These are phyloP conservation scores for Threskiornis aethiopicus DNA, from an alignment of 2,797 vertebrate genomes.

Conservation along the genomic window DNA sequence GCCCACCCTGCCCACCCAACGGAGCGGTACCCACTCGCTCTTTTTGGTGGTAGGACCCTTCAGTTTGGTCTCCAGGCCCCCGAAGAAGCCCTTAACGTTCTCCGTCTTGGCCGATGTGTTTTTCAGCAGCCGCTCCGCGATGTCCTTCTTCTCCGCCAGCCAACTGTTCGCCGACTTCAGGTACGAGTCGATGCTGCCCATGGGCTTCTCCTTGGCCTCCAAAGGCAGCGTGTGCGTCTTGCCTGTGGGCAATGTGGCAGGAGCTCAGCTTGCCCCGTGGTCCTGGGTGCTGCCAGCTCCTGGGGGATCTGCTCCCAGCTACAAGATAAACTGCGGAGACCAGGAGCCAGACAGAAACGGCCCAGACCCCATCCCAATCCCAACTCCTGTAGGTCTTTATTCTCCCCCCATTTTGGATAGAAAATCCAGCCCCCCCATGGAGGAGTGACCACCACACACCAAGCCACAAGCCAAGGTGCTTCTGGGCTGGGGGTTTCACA, in stretches of 20 bases:
- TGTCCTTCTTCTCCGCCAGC: constrained; percentile 91
- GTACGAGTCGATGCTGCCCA: constrained; percentile 84
- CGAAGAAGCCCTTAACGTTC: constrained; percentile 90
- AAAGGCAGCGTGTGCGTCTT: constrained; percentile 80
- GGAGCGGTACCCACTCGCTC: constrained; percentile 79
- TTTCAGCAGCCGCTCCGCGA: constrained; percentile 89
- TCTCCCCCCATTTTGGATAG: background rate
- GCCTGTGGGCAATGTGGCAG: constrained; percentile 66
- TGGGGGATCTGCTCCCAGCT: background rate
- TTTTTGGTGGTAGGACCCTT: constrained; percentile 80
- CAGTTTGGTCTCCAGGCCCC: constrained; percentile 91
- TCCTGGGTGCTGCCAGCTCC: background rate
- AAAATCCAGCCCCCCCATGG: fast-evolving
- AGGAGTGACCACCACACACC: background rate
- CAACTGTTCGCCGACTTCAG: constrained; percentile 91
- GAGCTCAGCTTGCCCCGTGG: fast-evolving
- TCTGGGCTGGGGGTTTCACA: background rate
- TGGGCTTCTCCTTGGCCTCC: constrained; percentile 82
- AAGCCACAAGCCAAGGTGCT: background rate
- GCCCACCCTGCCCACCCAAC: background rate
- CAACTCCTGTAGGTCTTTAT: background rate
- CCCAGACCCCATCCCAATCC: background rate
- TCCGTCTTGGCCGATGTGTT: constrained; percentile 85
- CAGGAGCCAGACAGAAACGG: background rate
- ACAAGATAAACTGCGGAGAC: fast-evolving